These are phyloP conservation scores for Drosophila guanche DNA, from an alignment of 1,140 invertebrate genomes.

Conservation along the genomic window DNA sequence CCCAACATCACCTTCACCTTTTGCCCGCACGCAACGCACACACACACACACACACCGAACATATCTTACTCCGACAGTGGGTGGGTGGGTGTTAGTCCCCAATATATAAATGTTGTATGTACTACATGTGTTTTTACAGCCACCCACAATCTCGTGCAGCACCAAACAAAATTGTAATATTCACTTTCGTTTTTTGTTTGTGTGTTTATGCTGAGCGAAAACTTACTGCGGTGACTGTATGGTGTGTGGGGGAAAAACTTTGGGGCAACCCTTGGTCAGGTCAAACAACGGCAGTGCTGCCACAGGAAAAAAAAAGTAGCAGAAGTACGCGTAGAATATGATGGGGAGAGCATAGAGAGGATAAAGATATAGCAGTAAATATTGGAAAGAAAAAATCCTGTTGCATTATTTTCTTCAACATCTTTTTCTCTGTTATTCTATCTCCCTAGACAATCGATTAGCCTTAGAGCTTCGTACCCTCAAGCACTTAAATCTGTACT, in stretches of 20 bases:
- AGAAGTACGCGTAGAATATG: too few species aligned
- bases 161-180: constrained; percentile 72
- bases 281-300: neutral
- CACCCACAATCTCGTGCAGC: constrained; percentile 17
- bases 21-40: constrained; percentile 45
- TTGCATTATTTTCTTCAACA: too few species aligned
- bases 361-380: too few species aligned
- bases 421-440: too few species aligned
- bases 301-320: too few species aligned
- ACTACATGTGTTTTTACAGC: constrained; percentile 64
- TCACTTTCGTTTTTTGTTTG: constrained; percentile 46
- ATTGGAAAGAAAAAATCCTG: too few species aligned
- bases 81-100: constrained; percentile 40
- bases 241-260: constrained; percentile 38
- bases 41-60: neutral
- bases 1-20: constrained; percentile 74
- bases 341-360: too few species aligned
- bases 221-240: constrained; percentile 55
- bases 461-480: too few species aligned
- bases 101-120: constrained; percentile 77
- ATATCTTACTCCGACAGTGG: constrained; percentile 9
- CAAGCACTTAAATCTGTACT: too few species aligned
- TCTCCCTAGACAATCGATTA: too few species aligned
- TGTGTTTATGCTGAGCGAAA: constrained; percentile 68
- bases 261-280: constrained; percentile 48